A percentile compares a stretch with the other conserved stretches of the same genome.
Conservation (phyloP, 2,888 invertebrate species). For the Kuschelorhynchus macadamiae region DNA sequence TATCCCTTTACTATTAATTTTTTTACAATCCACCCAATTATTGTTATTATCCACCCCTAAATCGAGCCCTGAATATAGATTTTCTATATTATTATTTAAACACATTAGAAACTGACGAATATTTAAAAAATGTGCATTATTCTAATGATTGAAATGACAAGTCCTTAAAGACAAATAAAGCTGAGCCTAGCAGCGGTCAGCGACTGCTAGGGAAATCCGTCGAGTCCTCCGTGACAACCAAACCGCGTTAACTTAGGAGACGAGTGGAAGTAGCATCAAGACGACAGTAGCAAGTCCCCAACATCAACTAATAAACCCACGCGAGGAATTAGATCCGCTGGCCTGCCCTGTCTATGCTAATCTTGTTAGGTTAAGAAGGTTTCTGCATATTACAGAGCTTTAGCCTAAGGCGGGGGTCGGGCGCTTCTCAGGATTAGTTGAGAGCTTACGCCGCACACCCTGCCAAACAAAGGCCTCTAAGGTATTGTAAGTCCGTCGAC, state of each 20-base stretch:
- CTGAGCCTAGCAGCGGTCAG: slow-evolving; percentile 2
- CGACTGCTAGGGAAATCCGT: slow-evolving; percentile 2
- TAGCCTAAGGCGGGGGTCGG: slow-evolving; percentile 65
- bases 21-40: too few relatives aligned
- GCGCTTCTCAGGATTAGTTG: slow-evolving; percentile 77
- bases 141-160: too few relatives aligned
- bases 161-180: too few relatives aligned
- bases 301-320: slow-evolving; percentile 60
- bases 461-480: slow-evolving; percentile 63
- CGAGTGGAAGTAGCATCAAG: slow-evolving; percentile 46
- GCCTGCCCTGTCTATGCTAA: slow-evolving; percentile 77
- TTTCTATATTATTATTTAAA: too few relatives aligned
- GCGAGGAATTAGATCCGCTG: slow-evolving; percentile 64
- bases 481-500: slow-evolving; percentile 64
- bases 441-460: slow-evolving; percentile 70
- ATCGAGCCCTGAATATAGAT: too few relatives aligned
- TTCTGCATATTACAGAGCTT: slow-evolving; percentile 80
- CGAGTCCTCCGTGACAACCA: slow-evolving; percentile 12
- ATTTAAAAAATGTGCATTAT: too few relatives aligned
- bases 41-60: too few relatives aligned
- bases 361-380: slow-evolving; percentile 83
- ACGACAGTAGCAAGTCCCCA: slow-evolving; percentile 47
- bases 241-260: slow-evolving; percentile 35
- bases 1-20: too few relatives aligned
- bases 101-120: too few relatives aligned